A percentile compares a stretch with the other conserved stretches of the same genome.
These are phyloP conservation scores for Sebastiscus tertius DNA, from an alignment of 2,797 vertebrate species.

Conservation along the genomic window DNA sequence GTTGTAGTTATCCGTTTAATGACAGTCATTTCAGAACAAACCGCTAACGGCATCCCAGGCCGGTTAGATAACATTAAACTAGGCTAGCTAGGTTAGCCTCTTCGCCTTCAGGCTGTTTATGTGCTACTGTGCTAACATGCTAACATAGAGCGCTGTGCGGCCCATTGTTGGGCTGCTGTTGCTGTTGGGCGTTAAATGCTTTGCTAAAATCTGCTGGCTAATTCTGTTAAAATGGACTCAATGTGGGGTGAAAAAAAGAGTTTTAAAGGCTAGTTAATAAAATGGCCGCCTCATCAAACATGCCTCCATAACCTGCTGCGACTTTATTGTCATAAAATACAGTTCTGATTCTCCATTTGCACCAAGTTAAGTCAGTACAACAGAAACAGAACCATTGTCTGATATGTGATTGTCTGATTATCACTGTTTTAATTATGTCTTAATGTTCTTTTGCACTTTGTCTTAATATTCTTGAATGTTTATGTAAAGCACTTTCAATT, in stretches of 20 bases:
- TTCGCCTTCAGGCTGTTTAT: background rate
- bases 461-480: no score
- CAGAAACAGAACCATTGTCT: background rate
- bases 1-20: background rate
- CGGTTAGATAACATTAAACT: background rate
- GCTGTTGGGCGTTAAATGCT: background rate
- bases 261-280: conserved; percentile 34
- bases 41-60: background rate
- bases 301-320: background rate
- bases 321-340: background rate
- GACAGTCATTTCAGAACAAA: background rate
- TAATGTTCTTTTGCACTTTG: no score
- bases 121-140: conserved; percentile 20
- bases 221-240: conserved; percentile 49
- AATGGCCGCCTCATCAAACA: conserved; percentile 61
- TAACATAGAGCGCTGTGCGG: background rate
- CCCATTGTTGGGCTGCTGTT: background rate
- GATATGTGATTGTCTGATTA: no score
- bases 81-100: background rate
- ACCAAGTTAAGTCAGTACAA: background rate
- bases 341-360: background rate
- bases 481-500: no score
- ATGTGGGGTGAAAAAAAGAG: background rate
- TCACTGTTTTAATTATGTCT: no score
- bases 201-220: background rate